Conservation (phyloP, 2,888 invertebrate genomes). For the Sepioteuthis lessoniana region DNA sequence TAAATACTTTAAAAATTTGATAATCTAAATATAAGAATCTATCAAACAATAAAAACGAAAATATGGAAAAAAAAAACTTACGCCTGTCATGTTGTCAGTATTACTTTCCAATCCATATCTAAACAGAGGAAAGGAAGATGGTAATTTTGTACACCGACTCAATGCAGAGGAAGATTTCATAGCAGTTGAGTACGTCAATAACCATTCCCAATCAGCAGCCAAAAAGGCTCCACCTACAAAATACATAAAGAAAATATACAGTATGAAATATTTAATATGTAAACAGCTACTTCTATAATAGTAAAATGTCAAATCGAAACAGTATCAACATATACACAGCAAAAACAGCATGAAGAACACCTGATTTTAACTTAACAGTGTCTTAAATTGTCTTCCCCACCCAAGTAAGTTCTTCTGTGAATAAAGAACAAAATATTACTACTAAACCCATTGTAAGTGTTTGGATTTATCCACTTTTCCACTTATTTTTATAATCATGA, state of each 20-base stretch:
- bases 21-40: too few relatives aligned
- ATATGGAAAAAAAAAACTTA: neutral
- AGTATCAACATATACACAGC: neutral
- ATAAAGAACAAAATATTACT: too few relatives aligned
- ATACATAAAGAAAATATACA: neutral
- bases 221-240: constrained; percentile 43
- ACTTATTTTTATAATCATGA: too few relatives aligned
- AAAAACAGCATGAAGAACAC: neutral
- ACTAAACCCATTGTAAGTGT: too few relatives aligned
- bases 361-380: too few relatives aligned
- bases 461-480: too few relatives aligned
- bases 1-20: too few relatives aligned
- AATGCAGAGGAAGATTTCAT: constrained; percentile 79
- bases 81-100: constrained; percentile 50
- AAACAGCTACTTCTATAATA: neutral
- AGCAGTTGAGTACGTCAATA: constrained; percentile 78
- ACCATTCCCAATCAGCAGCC: constrained; percentile 79
- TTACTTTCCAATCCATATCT: neutral
- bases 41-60: neutral
- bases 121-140: constrained; percentile 70
- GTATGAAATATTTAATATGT: neutral
- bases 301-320: neutral
- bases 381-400: too few relatives aligned
- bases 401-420: too few relatives aligned
- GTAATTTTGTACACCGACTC: constrained; percentile 77